Conservation (phyloP, 2,797 vertebrate genomes). For the Momotus momota region DNA sequence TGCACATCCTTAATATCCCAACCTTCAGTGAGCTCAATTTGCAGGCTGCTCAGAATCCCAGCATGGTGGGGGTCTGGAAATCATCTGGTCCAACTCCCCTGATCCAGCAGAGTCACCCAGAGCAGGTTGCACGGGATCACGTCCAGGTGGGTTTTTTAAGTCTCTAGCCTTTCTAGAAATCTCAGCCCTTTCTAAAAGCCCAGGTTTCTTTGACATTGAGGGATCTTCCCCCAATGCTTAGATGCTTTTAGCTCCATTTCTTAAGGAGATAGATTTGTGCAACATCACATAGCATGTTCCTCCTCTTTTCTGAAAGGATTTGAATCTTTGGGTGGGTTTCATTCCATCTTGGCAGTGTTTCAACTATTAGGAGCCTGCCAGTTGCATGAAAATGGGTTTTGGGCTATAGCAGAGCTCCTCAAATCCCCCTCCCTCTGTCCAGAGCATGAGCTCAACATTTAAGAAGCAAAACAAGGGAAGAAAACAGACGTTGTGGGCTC, state of each 20-base stretch:
- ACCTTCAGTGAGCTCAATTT: neutral
- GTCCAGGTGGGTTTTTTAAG: too few species aligned
- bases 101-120: too few species aligned
- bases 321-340: neutral
- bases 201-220: neutral
- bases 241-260: neutral
- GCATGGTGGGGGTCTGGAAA: too few species aligned
- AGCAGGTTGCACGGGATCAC: too few species aligned
- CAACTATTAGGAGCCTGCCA: neutral
- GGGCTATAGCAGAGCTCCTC: neutral
- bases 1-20: neutral
- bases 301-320: neutral
- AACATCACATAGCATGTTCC: neutral
- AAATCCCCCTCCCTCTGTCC: neutral
- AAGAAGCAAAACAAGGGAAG: neutral
- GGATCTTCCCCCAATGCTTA: neutral
- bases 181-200: neutral
- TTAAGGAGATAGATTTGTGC: neutral
- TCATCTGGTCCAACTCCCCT: too few species aligned
- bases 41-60: too few species aligned
- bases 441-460: neutral
- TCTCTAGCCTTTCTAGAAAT: too few species aligned
- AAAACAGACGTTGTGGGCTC: neutral
- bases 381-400: neutral
- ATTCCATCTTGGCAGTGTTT: neutral